Evolutionary conservation across 2,113 vertebrate genomes (phyloP), one percentile per base, ranked within the genome.

Genomic region (Gymnarchus niloticus): DNA sequence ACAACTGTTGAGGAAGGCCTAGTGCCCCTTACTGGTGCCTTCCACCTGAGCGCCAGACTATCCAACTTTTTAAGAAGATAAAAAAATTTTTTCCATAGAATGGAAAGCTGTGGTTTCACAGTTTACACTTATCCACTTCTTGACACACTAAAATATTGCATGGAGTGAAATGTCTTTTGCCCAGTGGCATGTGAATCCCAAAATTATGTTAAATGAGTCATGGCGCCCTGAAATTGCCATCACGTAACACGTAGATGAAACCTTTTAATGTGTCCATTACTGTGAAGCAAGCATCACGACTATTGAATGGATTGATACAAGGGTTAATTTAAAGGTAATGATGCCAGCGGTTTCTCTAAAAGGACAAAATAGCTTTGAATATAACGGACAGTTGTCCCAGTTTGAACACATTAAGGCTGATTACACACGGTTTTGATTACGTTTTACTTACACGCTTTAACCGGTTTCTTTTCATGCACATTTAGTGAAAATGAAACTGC

Each of bases 251-350:
- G 25, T 17, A 33, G n/a, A 82, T 54, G 49, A 82, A 82, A 54
- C 51, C 25, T 82, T 52, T 82, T 48, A 78, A 33, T 19, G 49
- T 54, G 10, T 54, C 49, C 48, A 56, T 54, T 52, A 82, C 49
- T 54, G 80, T 17, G 2, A 23, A 56, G 28, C 46, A 82, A 82
- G 56, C 51, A 51, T 54, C 48, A 51, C 49, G 28, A 54, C 25
- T 56, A 82, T 33, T 82, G 49, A 54, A 54, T 21, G 51, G 48
- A 82, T 37, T 82, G 80, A 82, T 54, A 82, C 28, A 82, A 54
- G 80, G 80, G 49, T 82, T 82, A 82, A 82, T 82, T 56, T 54
- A 82, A 82, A 25, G 25, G 49, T 33, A 54, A 82, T 82, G 51
- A 54, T 82, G 80, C 76, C 21, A 37, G 25, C 14, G n/a, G 80